Conservation (phyloP, 2,113 vertebrate species). For the Phaethornis superciliosus region DNA sequence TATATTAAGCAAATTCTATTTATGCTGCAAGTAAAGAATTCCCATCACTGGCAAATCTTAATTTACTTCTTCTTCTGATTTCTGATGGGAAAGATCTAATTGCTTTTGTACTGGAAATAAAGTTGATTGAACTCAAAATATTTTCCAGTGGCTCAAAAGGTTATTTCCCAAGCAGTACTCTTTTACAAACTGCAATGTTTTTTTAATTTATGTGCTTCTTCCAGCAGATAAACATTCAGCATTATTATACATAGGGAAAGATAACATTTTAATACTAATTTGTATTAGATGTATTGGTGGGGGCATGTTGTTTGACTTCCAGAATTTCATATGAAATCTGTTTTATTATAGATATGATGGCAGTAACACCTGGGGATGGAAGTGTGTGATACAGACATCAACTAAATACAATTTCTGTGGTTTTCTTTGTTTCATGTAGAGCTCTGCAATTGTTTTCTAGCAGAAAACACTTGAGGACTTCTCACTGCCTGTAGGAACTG, state of each 20-base stretch:
- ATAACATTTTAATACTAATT: constrained; percentile 1
- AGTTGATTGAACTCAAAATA: constrained; percentile 76
- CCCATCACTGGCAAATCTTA: constrained; percentile 65
- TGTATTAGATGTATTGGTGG: constrained; percentile 2
- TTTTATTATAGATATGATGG: not conserved
- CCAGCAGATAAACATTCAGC: constrained; percentile 24
- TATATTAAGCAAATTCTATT: constrained; percentile 55
- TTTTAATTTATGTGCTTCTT: constrained; percentile 65
- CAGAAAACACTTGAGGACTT: constrained; percentile 54
- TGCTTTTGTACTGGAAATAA: constrained; percentile 74
- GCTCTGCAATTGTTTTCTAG: constrained; percentile 27
- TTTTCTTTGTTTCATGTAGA: not conserved
- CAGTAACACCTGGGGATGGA: not conserved
- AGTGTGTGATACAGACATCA: not conserved
- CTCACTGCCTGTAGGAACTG: constrained; percentile 63
- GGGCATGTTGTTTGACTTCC: constrained; percentile 2
- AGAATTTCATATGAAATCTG: not conserved
- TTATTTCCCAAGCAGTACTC: constrained; percentile 76
- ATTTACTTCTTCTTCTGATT: constrained; percentile 73
- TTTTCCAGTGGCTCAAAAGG: constrained; percentile 76
- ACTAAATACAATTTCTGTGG: constrained; percentile 41
- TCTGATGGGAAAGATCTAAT: constrained; percentile 75
- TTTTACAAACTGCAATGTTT: constrained; percentile 44
- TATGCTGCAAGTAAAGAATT: constrained; percentile 55
- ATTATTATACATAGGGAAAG: not conserved